A percentile compares a stretch with the other conserved stretches of the same genome.
Evolutionary conservation across 2,113 vertebrate species (phyloP).

Genomic region (Saimiri boliviensis): DNA sequence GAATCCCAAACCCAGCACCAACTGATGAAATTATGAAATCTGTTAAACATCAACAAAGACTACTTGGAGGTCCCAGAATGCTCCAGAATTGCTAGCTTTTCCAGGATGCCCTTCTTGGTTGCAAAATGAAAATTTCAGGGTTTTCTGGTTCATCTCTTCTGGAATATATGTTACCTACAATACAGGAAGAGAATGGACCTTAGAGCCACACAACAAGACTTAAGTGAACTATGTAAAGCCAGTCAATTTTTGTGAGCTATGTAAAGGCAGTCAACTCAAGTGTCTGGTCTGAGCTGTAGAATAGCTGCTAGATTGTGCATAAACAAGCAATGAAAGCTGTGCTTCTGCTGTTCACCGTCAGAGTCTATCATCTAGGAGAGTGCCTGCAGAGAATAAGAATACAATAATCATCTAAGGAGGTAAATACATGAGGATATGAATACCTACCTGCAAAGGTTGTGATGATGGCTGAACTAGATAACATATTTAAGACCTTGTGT

Average conservation of each 20-base stretch:
- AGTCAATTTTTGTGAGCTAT: background rate
- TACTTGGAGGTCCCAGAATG: slow-evolving; percentile 60
- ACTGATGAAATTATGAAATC: background rate
- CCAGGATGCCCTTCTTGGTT: background rate
- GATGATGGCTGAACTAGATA: background rate
- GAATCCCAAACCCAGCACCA: background rate
- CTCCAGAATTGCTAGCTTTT: background rate
- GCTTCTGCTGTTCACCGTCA: background rate
- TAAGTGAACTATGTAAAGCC: background rate
- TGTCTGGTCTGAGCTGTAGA: background rate
- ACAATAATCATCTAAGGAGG: background rate
- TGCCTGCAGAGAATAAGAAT: background rate
- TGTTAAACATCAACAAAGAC: slow-evolving; percentile 37
- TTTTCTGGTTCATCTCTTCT: background rate
- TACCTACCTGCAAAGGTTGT: background rate
- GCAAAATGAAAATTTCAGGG: background rate
- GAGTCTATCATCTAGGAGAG: background rate
- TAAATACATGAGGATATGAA: background rate
- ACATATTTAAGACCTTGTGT: background rate
- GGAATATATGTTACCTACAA: background rate
- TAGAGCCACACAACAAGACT: background rate
- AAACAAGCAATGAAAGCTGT: background rate
- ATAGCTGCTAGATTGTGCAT: no score
- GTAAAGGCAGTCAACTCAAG: background rate
- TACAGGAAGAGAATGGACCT: background rate